Percentiles rank a stretch among this genome's conserved stretches.
Evolutionary conservation across 2,113 vertebrate genomes (phyloP).

Genomic region (Saguinus imperator): DNA sequence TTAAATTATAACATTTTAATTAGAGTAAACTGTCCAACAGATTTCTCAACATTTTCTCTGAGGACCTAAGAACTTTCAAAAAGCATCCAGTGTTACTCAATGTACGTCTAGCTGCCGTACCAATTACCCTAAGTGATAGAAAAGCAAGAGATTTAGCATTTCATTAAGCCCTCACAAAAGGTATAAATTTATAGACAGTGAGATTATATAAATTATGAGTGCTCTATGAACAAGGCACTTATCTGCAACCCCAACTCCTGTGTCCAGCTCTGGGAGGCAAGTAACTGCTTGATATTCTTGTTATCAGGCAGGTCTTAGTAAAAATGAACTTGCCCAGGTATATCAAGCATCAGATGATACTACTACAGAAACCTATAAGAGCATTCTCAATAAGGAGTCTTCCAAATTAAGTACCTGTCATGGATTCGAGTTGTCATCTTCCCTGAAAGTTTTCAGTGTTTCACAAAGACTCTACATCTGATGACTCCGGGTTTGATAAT

Average conservation of each 20-base stretch:
- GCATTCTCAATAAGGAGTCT: not conserved
- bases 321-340: slow-evolving; percentile 12
- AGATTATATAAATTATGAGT: not conserved
- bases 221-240: not conserved
- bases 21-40: slow-evolving; percentile 38
- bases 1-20: slow-evolving; percentile 43
- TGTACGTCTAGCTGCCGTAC: not conserved
- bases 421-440: not conserved
- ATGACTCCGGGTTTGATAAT: not conserved
- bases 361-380: not conserved
- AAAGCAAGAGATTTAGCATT: slow-evolving; percentile 20
- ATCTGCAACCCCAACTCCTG: fast-evolving
- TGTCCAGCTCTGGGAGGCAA: not conserved
- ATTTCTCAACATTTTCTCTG: slow-evolving; percentile 52
- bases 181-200: not conserved
- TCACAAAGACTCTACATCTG: not conserved
- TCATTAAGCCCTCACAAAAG: not conserved
- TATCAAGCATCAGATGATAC: not conserved
- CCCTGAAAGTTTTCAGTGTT: not conserved
- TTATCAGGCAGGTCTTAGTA: not conserved
- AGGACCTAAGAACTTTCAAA: slow-evolving; percentile 5
- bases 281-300: not conserved
- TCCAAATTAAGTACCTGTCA: slow-evolving; percentile 1
- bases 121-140: slow-evolving; percentile 15
- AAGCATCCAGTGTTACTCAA: slow-evolving; percentile 27